These are phyloP conservation scores for Centropus unirufus DNA, from an alignment of 2,113 vertebrate genomes.

Conservation along the genomic window DNA sequence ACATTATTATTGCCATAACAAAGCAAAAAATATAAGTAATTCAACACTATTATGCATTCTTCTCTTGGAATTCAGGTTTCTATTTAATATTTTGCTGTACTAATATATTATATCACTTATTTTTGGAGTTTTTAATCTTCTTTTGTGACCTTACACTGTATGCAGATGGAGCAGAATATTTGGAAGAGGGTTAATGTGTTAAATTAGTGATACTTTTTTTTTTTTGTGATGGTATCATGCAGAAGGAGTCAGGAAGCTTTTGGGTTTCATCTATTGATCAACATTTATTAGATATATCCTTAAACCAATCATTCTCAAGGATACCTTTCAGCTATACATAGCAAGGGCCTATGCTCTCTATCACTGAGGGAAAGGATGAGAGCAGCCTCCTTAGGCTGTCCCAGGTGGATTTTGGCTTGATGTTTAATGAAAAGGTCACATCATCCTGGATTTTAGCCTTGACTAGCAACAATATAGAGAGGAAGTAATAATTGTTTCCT, in stretches of 20 bases:
- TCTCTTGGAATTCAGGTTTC: neutral
- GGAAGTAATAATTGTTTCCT: conserved; percentile 45
- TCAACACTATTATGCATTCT: neutral
- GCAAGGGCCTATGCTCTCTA: neutral
- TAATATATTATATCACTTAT: neutral
- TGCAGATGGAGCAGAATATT: neutral
- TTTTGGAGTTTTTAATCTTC: neutral
- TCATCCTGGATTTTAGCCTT: conserved; percentile 33
- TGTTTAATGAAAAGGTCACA: neutral
- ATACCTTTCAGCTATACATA: neutral
- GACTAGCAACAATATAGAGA: neutral
- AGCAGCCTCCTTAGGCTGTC: neutral
- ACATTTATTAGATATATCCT: neutral
- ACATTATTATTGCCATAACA: conserved; percentile 31
- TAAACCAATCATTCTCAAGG: neutral
- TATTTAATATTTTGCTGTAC: neutral
- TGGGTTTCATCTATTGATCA: neutral
- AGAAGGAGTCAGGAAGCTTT: neutral
- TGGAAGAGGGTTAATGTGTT: neutral
- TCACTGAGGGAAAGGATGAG: neutral
- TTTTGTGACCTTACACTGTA: neutral
- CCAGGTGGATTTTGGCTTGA: conserved; percentile 29
- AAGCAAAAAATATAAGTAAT: conserved; percentile 27
- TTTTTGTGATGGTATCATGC: neutral
- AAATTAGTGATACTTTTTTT: neutral